Evolutionary conservation across 2,113 vertebrate genomes (phyloP), one percentile per base, ranked within the genome.

Genomic region (Myodes glareolus): DNA sequence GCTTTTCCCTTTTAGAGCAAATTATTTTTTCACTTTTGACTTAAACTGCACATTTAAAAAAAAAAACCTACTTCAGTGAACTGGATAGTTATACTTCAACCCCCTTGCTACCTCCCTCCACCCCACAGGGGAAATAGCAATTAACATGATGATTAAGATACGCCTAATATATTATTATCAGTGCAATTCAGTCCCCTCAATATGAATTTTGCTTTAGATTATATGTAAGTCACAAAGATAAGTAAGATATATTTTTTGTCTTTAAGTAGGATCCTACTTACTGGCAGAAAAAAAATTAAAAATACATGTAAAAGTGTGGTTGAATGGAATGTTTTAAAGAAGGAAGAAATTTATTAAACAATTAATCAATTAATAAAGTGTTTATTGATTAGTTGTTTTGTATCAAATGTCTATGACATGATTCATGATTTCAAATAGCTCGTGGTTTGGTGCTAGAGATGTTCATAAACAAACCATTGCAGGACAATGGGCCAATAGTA

Each of bases 1-100:
- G 73, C 58, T 58, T 97, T 94, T 97, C 47, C 58, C 55, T 92
- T 91, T 86, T 94, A n/a, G 1, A 95, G 27, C 3, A 94, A 97
- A 97, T 96, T 97, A 93, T 94, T 95, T 97, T 97, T 88, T 95
- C 72, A 72, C 65, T 97, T 97, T 95, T 96, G 93, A 78, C 97
- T 97, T 97, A 97, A 96, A 92, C 93, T n/a, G 75, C 47, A 96
- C n/a, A 36, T 88, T 86, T 17, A 63, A 29, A 80, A 75, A 58
- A 72, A 90, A 68, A 63, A 61, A 89, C 77, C 73, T 96, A 42
- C 63, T 94, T 95, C 31, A 84, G 55, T 93, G 92, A 96, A 82
- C 89, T 90, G 42, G 76, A 86, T 81, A 91, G 92, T 92, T 92
- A 58, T 25, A 67, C 70, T 72, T 94, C 68, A 89, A 50, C 23